phyloP scores from a whole-genome alignment of 2,888 invertebrate genomes.

The Leptopilina drosophilae region DNA sequence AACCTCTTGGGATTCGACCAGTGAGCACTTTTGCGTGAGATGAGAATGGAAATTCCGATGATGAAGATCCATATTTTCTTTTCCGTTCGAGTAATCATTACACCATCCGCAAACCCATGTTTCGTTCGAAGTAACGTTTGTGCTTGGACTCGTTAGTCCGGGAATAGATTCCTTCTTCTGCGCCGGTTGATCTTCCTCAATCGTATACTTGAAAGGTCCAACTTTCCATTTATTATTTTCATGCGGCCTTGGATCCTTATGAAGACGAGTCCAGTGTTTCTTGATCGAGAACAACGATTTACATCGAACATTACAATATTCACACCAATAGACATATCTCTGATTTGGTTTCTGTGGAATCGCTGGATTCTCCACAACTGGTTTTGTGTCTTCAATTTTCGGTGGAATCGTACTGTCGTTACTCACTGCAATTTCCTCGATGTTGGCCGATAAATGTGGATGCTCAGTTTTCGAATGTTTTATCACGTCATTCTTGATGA shows the following conservation, averaged over 20 bases:
- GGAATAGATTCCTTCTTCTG: not conserved
- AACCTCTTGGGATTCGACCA: conserved; percentile 48
- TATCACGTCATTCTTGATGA: conserved; percentile 64
- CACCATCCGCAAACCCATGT: conserved; percentile 72
- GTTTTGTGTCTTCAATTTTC: not conserved
- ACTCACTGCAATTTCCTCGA: conserved; percentile 1
- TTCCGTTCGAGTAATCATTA: conserved; percentile 68
- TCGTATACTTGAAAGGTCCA: conserved; percentile 12
- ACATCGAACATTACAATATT: conserved; percentile 67
- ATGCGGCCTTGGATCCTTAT: conserved; percentile 55
- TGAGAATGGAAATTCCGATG: conserved; percentile 75
- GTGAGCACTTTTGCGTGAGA: conserved; percentile 66
- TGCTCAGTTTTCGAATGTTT: conserved; percentile 71
- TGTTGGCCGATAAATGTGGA: conserved; percentile 56
- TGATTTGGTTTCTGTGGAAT: conserved; percentile 9
- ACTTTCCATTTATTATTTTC: conserved; percentile 18
- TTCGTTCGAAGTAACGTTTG: conserved; percentile 35
- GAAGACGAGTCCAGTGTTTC: conserved; percentile 67
- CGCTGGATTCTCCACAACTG: too few species aligned
- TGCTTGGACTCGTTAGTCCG: not conserved
- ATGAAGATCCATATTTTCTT: conserved; percentile 71
- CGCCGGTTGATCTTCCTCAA: not conserved
- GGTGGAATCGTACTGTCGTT: not conserved
- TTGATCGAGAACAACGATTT: conserved; percentile 62
- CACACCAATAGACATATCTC: conserved; percentile 64